These are phyloP conservation scores for Allolobophora icterica DNA, from an alignment of 2,888 invertebrate genomes.

Conservation along the genomic window DNA sequence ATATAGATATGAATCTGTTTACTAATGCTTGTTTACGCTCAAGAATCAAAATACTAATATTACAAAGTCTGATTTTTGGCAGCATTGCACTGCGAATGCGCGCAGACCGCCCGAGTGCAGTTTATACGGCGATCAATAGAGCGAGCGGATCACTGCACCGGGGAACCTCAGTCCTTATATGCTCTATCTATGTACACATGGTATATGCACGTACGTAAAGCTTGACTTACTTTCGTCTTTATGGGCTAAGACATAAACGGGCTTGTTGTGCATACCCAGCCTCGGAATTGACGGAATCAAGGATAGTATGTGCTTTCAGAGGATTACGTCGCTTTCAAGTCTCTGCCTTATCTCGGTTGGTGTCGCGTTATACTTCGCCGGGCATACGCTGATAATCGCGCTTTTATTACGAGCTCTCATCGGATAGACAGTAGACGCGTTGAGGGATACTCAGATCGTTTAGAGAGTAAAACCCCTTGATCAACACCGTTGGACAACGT, in stretches of 20 bases:
- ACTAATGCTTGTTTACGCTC: background rate
- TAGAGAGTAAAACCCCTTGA: background rate
- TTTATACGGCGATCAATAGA: background rate
- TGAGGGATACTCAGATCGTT: background rate
- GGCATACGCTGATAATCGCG: background rate
- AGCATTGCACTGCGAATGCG: background rate
- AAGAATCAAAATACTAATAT: background rate
- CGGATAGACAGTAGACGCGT: background rate
- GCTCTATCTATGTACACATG: background rate
- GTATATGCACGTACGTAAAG: background rate
- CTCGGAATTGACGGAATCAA: background rate
- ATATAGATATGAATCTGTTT: background rate
- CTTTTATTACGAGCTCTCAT: background rate
- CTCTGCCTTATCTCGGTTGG: background rate
- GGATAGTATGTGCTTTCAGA: background rate
- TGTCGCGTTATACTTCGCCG: too few relatives aligned
- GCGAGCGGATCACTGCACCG: background rate
- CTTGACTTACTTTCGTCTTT: background rate
- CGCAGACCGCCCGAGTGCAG: background rate
- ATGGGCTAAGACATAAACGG: background rate
- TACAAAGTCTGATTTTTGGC: background rate
- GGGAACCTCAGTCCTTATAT: background rate
- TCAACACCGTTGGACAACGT: background rate
- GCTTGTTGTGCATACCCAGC: background rate
- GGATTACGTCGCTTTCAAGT: slow-evolving; percentile 7